These are phyloP conservation scores for Sarotherodon lohbergeri DNA, from an alignment of 2,113 vertebrate species.

Conservation along the genomic window DNA sequence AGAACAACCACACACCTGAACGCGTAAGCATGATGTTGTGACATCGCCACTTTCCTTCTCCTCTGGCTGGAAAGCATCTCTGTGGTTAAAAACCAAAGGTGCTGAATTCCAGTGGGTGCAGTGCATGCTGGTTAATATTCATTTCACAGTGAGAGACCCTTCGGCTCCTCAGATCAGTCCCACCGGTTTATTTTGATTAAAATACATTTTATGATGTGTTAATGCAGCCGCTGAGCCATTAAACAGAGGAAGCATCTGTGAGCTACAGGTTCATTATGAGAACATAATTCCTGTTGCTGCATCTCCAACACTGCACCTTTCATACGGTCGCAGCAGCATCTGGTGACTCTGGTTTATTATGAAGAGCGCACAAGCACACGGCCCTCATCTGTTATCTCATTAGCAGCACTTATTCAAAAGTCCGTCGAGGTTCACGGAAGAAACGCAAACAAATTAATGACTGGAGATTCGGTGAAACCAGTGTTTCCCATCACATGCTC, in stretches of 20 bases:
- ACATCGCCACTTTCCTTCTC: not conserved
- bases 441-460: conserved; percentile 8
- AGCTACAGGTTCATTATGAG: not conserved
- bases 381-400: conserved; percentile 5
- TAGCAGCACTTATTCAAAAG: not conserved
- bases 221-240: not conserved
- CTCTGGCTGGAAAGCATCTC: not conserved
- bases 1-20: not conserved
- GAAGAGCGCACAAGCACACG: not conserved
- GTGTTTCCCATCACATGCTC: not conserved
- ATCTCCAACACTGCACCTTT: not conserved
- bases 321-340: not conserved
- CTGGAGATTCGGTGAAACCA: conserved; percentile 5
- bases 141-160: not conserved
- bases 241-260: conserved; percentile 12
- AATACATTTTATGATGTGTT: not conserved
- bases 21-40: not conserved
- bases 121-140: not conserved
- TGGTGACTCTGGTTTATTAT: conserved; percentile 12
- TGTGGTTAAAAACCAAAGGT: not conserved
- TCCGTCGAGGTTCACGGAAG: not conserved
- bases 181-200: not conserved
- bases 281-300: not conserved
- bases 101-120: not conserved
- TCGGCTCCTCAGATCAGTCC: not conserved